phyloP scores from a whole-genome alignment of 2,797 vertebrate genomes.

The Parotocinclus haroldoi region DNA sequence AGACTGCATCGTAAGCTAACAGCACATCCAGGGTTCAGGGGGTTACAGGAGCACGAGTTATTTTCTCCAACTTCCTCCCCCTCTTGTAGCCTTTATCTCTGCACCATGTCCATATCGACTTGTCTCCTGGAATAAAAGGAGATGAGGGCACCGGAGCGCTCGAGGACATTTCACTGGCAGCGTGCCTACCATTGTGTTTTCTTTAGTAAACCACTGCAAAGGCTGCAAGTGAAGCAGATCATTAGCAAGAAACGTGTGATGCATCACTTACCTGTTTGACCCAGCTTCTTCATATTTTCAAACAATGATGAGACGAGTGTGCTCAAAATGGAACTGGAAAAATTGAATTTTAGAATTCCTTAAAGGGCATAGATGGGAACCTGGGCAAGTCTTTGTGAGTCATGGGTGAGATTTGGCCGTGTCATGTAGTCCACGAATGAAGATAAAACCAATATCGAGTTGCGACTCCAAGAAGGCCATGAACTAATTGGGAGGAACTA shows the following conservation, averaged over 20 bases:
- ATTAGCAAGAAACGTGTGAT: constrained; percentile 50
- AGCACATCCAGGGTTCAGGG: constrained; percentile 13
- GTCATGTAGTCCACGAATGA: no score
- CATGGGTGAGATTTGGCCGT: no score
- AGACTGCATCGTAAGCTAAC: constrained; percentile 7
- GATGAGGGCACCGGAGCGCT: constrained; percentile 67
- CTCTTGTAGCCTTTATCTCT: constrained; percentile 51
- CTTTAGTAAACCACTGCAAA: constrained; percentile 61
- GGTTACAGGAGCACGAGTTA: constrained; percentile 6
- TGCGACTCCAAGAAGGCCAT: no score
- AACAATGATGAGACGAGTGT: no score
- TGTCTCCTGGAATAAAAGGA: constrained; percentile 60
- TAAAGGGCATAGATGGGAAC: no score
- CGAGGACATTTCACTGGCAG: constrained; percentile 76
- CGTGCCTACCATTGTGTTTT: constrained; percentile 69
- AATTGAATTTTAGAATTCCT: no score
- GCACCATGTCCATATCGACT: constrained; percentile 64
- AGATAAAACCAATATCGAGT: no score
- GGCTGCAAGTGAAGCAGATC: constrained; percentile 20
- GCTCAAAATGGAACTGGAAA: no score
- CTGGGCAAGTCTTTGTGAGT: no score
- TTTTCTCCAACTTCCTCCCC: constrained; percentile 8
- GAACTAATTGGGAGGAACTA: no score
- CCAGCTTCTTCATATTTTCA: constrained; percentile 1
- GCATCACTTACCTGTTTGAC: constrained; percentile 28